phyloP scores from a whole-genome alignment of 53 echinoderm and acorn worm species.

The Temnopleurus reevesii region DNA sequence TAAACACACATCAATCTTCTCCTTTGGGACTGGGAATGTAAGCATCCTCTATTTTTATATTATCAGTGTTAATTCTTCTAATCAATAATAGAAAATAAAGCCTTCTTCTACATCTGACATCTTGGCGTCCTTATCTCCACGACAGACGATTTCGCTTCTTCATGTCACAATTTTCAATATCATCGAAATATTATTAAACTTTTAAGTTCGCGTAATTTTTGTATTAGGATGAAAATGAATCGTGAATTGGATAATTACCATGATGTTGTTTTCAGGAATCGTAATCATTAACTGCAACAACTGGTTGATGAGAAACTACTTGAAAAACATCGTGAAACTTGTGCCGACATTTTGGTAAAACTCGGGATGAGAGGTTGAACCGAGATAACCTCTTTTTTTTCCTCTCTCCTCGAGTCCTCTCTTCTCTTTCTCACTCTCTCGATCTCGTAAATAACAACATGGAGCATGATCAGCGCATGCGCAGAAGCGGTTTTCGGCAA shows the following conservation, averaged over 20 bases:
- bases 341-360: constrained; percentile 48
- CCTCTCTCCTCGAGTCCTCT: neutral
- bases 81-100: too few relatives aligned
- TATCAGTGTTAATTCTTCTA: too few relatives aligned
- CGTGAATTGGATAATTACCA: constrained; percentile 22
- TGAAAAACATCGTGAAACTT: constrained; percentile 21
- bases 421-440: constrained; percentile 24
- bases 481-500: neutral
- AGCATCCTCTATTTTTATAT: too few relatives aligned
- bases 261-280: constrained; percentile 8
- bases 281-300: neutral
- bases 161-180: constrained; percentile 3
- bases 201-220: constrained; percentile 7
- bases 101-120: neutral
- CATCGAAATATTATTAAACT: neutral
- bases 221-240: neutral
- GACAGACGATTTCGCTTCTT: neutral
- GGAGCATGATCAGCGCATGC: constrained; percentile 42
- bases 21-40: too few relatives aligned
- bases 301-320: neutral
- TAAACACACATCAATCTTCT: too few relatives aligned
- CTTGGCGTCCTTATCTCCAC: constrained; percentile 17
- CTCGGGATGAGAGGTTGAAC: constrained; percentile 36
- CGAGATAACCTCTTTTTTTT: neutral
- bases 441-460: constrained; percentile 58